Evolutionary conservation across 2,797 vertebrate genomes (phyloP).

Genomic region (Gallirallus australis): DNA sequence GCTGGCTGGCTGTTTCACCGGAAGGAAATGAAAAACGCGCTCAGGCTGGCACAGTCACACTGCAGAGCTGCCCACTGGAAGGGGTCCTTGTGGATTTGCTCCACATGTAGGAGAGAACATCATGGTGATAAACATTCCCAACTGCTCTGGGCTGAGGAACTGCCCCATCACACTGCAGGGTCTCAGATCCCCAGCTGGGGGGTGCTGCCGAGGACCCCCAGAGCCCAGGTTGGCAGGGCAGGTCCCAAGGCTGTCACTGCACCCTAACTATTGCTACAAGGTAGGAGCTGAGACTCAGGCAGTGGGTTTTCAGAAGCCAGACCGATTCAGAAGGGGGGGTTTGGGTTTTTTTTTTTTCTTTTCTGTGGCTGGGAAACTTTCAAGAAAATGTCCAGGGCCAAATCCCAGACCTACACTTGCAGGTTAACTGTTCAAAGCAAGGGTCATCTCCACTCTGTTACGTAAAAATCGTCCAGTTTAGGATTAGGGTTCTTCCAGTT

Average conservation of each 20-base stretch:
- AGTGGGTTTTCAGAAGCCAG: background rate
- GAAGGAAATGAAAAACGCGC: background rate
- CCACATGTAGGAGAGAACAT: background rate
- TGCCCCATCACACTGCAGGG: background rate
- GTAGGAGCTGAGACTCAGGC: background rate
- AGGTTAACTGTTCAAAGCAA: background rate
- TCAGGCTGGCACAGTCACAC: background rate
- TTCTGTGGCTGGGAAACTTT: background rate
- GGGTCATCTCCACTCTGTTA: background rate
- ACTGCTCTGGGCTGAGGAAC: background rate
- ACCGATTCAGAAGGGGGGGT: background rate
- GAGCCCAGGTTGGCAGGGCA: background rate
- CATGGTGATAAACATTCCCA: background rate
- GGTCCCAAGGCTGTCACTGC: background rate
- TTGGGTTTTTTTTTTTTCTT: background rate
- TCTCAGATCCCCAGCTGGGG: background rate
- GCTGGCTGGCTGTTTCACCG: background rate
- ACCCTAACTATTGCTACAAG: background rate
- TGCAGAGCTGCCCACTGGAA: background rate
- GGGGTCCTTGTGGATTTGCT: background rate
- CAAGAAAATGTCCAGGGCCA: background rate
- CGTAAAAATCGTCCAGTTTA: background rate
- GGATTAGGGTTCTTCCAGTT: background rate
- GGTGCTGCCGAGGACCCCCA: background rate
- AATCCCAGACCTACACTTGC: background rate